phyloP scores from a whole-genome alignment of 2,113 vertebrate species.

The Carollia perspicillata region DNA sequence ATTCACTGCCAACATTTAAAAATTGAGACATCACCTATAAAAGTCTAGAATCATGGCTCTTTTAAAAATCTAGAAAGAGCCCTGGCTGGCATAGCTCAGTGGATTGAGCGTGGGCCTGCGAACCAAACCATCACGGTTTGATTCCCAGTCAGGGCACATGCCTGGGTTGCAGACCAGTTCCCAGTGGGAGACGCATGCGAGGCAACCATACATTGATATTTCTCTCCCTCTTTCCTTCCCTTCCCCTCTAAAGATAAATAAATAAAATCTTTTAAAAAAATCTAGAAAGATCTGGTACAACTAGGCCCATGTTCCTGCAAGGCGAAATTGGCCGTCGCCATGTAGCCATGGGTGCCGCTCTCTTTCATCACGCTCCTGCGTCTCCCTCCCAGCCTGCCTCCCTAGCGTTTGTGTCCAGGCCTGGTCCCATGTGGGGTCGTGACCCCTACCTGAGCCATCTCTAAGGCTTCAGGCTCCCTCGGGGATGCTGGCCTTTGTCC shows the following conservation, averaged over 20 bases:
- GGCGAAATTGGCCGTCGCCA: not conserved
- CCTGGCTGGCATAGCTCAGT: no score
- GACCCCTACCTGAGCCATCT: not conserved
- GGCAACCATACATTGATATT: no score
- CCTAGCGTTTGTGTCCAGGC: not conserved
- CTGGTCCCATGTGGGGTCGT: not conserved
- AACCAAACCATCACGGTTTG: no score
- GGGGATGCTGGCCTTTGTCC: not conserved
- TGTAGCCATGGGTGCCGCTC: not conserved
- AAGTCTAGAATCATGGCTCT: not conserved
- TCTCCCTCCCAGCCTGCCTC: not conserved
- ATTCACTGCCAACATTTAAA: not conserved
- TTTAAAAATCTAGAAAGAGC: not conserved
- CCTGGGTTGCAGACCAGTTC: no score
- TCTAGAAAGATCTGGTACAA: not conserved
- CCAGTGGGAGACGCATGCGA: no score
- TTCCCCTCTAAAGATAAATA: no score
- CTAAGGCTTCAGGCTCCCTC: not conserved
- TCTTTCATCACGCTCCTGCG: accelerated
- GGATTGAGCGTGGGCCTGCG: no score
- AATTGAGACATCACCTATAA: not conserved
- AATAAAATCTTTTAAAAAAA: not conserved
- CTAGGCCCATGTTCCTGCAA: not conserved
- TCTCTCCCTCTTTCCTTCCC: no score
- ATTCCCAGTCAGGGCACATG: no score